phyloP scores from a whole-genome alignment of 2,888 invertebrate genomes.

The Drosophila longiperda region DNA sequence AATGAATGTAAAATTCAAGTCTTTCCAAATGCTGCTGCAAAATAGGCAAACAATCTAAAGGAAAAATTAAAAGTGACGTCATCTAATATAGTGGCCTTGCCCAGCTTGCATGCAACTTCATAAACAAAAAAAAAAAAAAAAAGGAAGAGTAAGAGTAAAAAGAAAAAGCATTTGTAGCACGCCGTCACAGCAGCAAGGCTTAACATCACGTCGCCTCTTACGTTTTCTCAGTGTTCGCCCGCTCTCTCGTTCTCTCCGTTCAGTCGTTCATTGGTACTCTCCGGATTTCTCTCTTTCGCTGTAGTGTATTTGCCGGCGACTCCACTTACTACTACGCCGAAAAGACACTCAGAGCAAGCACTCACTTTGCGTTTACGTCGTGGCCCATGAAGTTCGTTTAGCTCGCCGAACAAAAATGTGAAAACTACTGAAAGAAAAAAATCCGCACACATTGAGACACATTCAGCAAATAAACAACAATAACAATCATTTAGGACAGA shows the following conservation, averaged over 20 bases:
- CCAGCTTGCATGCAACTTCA: conserved; percentile 2
- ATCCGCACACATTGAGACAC: conserved; percentile 42
- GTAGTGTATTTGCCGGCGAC: conserved; percentile 60
- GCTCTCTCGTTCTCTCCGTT: conserved; percentile 13
- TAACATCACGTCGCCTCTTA: conserved; percentile 42
- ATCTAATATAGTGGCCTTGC: conserved; percentile 24
- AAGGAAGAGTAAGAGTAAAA: neutral
- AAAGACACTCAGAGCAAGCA: conserved; percentile 50
- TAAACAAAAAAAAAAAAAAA: conserved; percentile 6
- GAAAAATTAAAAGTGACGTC: conserved; percentile 17
- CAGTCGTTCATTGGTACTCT: conserved; percentile 21
- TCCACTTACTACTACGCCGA: conserved; percentile 62
- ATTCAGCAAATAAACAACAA: conserved; percentile 45
- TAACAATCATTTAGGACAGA: conserved; percentile 24
- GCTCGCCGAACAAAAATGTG: conserved; percentile 54
- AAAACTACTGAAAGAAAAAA: conserved; percentile 51
- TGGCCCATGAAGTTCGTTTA: conserved; percentile 72
- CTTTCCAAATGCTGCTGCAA: neutral
- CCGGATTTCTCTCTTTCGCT: conserved; percentile 50
- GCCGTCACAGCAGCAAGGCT: conserved; percentile 14
- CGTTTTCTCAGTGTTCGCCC: conserved; percentile 53
- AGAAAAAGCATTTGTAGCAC: conserved; percentile 26
- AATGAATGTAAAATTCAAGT: conserved; percentile 12
- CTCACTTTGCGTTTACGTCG: conserved; percentile 74
- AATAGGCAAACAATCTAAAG: conserved; percentile 10